A percentile compares a stretch with the other conserved stretches of the same genome.
These are phyloP conservation scores for Eriosoma lanigerum DNA, from an alignment of 1,140 invertebrate genomes.

Conservation along the genomic window DNA sequence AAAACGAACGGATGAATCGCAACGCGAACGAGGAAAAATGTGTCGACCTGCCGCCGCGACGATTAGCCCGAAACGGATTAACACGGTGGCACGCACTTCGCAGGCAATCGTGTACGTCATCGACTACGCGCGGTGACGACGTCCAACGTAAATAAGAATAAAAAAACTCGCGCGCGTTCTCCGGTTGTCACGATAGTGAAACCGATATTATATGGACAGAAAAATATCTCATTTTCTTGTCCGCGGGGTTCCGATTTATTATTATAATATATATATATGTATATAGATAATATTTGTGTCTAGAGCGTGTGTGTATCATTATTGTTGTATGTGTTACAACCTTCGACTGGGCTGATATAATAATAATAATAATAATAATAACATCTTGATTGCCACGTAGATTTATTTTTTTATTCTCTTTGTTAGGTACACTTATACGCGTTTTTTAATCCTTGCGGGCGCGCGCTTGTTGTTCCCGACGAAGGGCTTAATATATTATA, in stretches of 20 bases:
- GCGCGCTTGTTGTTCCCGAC: not conserved
- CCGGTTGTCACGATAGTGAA: slow-evolving; percentile 9
- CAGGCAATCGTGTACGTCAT: not conserved
- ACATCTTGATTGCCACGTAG: slow-evolving; percentile 9
- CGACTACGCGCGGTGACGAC: not conserved
- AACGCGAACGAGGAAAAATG: not conserved
- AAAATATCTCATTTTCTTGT: slow-evolving; percentile 48
- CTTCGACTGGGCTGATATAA: slow-evolving; percentile 11
- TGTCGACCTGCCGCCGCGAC: not conserved
- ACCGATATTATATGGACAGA: slow-evolving; percentile 11
- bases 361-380: not conserved
- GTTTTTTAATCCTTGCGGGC: not conserved
- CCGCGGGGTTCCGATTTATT: slow-evolving; percentile 46
- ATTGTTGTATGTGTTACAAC: slow-evolving; percentile 32
- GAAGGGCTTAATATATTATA: not conserved
- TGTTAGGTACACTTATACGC: not conserved
- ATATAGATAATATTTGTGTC: not conserved
- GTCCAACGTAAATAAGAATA: not conserved
- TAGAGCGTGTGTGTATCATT: slow-evolving; percentile 31
- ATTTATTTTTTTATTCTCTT: not conserved
- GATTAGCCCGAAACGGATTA: slow-evolving; percentile 1
- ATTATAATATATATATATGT: not conserved
- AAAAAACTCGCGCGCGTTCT: not conserved
- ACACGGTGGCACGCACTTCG: not conserved
- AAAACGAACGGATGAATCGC: too few species aligned